Percentiles rank a stretch among this genome's conserved stretches.
phyloP scores from a whole-genome alignment of 2,113 vertebrate species.

The Albula goreensis region DNA sequence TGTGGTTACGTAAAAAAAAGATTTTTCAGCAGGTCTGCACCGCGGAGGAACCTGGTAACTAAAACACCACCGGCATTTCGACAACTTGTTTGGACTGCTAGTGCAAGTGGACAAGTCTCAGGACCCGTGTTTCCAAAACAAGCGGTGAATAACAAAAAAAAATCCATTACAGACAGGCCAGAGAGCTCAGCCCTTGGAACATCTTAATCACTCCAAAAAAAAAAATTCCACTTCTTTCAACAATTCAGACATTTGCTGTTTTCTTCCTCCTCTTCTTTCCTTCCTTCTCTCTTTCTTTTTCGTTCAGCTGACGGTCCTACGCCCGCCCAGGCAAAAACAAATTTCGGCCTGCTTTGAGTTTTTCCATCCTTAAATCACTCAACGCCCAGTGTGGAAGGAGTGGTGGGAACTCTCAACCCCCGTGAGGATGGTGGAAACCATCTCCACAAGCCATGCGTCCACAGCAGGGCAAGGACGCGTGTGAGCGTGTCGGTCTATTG shows the following conservation, averaged over 20 bases:
- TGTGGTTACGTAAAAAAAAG: not conserved
- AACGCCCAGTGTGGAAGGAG: not conserved
- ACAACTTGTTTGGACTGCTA: not conserved
- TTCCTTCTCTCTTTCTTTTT: not conserved
- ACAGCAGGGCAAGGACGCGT: too few species aligned
- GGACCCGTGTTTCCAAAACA: not conserved
- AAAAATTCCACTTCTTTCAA: not conserved
- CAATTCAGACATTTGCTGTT: not conserved
- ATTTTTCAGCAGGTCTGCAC: not conserved
- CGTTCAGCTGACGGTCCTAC: not conserved
- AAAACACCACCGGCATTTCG: not conserved
- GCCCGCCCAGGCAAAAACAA: not conserved
- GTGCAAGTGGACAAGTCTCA: not conserved
- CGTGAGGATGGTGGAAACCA: not conserved
- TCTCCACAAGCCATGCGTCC: not conserved
- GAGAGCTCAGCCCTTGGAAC: not conserved
- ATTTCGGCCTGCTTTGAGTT: not conserved
- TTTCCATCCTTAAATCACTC: slow-evolving; percentile 2
- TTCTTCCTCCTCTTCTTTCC: not conserved
- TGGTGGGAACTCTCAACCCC: not conserved
- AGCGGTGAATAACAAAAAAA: not conserved
- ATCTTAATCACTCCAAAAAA: not conserved
- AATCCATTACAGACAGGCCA: not conserved
- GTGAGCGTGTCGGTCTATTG: too few species aligned
- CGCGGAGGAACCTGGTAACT: not conserved